These are phyloP conservation scores for Phycodurus eques DNA, from an alignment of 2,113 vertebrate genomes.

Conservation along the genomic window DNA sequence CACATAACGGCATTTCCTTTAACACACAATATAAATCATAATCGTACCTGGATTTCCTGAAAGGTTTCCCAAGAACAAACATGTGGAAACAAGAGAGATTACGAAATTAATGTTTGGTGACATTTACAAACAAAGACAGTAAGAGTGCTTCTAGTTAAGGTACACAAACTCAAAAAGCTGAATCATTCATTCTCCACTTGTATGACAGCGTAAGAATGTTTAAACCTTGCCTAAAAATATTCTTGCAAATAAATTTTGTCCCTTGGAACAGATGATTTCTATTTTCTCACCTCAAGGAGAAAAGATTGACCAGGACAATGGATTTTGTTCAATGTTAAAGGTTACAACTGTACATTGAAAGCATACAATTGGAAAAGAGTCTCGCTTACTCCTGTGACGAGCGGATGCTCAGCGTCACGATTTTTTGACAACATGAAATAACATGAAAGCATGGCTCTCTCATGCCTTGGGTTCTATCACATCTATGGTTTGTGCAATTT, in stretches of 20 bases:
- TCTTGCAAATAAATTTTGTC: neutral
- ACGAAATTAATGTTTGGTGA: neutral
- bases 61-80: slow-evolving; percentile 6
- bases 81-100: slow-evolving; percentile 19
- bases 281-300: neutral
- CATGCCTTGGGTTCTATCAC: too few species aligned
- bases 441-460: too few species aligned
- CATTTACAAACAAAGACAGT: neutral
- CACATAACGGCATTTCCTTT: neutral
- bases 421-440: too few species aligned
- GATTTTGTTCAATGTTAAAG: too few species aligned
- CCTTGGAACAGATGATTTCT: neutral
- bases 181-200: too few species aligned
- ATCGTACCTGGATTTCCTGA: slow-evolving; percentile 66
- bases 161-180: too few species aligned
- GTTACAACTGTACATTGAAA: too few species aligned
- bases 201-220: too few species aligned
- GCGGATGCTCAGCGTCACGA: too few species aligned
- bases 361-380: too few species aligned
- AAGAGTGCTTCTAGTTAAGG: neutral
- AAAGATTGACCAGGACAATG: neutral
- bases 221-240: neutral
- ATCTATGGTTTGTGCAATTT: too few species aligned
- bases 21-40: neutral
- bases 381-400: too few species aligned